Percentiles rank a stretch among this genome's conserved stretches.
phyloP scores from a whole-genome alignment of 2,113 vertebrate genomes.

The Telmatochromis bifrenatus region DNA sequence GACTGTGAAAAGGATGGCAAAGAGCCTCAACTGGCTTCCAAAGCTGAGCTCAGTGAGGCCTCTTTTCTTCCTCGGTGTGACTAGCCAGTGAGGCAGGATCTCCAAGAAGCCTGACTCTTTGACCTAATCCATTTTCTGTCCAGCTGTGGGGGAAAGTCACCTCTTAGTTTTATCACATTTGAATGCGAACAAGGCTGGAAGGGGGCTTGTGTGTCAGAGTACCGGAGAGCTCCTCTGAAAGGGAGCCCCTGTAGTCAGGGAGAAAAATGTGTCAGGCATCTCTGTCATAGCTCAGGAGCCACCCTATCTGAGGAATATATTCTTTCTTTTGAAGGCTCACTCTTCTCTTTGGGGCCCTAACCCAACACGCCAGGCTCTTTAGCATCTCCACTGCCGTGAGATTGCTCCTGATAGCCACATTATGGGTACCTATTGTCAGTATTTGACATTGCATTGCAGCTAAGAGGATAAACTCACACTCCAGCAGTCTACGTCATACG shows the following conservation, averaged over 20 bases:
- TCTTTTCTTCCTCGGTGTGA: constrained; percentile 69
- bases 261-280: constrained; percentile 93
- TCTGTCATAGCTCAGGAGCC: constrained; percentile 78
- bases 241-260: constrained; percentile 82
- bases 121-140: constrained; percentile 88
- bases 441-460: constrained; percentile 61
- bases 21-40: constrained; percentile 59
- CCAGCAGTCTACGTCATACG: constrained; percentile 25
- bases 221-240: constrained; percentile 83
- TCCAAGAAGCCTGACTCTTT: constrained; percentile 71
- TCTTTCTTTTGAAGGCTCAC: constrained; percentile 68
- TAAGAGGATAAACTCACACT: constrained; percentile 69
- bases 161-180: constrained; percentile 87
- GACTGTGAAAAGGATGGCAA: constrained; percentile 63
- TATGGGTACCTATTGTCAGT: constrained; percentile 72
- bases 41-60: constrained; percentile 66
- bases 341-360: constrained; percentile 68
- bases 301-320: constrained; percentile 80
- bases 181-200: constrained; percentile 89
- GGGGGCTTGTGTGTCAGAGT: constrained; percentile 75
- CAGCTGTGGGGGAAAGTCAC: constrained; percentile 81
- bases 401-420: constrained; percentile 69
- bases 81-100: constrained; percentile 21
- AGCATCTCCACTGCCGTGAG: constrained; percentile 70
- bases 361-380: constrained; percentile 71